Base-by-base conservation (phyloP, 2,888 invertebrate species). In the Mesochorus sp. region DNA sequence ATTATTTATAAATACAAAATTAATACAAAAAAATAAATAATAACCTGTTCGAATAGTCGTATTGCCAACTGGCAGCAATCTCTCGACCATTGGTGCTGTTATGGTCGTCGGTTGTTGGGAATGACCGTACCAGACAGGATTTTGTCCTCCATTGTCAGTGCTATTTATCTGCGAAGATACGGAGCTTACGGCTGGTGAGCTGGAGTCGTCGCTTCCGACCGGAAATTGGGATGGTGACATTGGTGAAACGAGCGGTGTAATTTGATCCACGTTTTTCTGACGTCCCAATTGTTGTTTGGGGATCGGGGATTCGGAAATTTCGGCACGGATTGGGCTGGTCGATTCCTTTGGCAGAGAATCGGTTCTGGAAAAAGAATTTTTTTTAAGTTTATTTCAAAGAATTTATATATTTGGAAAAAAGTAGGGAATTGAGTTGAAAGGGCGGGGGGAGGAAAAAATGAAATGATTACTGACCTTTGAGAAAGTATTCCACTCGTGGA, bases 61-160 rank as follows among this genome's bases (percentile, higher is more conserved):
- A 1, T 94, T 94, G 2, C 94, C 94, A 78, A 94, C 93, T 0
- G 94, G 94, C 61, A 94, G 87, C 21, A 94, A 88, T 78, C 94
- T 88, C 87, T 94, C 94, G 17, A 93, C 82, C 80, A 91, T 83
- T 51, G 92, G 91, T 28, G 88, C 79, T 0, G 80, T 74, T 14
- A 88, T 84, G 3, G 78, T 51, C n/a, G n/a, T n/a, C 14, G 83
- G 80, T 31, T 84, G 86, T 49, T 85, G 84, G 5, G 82, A 71
- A 73, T 67, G 80, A 1, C 73, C 70, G 31, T 78, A 76, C 81
- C 85, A 86, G n/a, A 80, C 74, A 2, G 79, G 74, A 37, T 87
- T 85, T 31, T 88, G 88, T 1, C n/a, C n/a, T n/a, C 87, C 87
- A 28, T 88, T 88, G 19, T 89, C 89, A 1, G 86, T 88, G 61